Base-by-base conservation (phyloP, 1,140 invertebrate species). In the Pomacea maculata region DNA sequence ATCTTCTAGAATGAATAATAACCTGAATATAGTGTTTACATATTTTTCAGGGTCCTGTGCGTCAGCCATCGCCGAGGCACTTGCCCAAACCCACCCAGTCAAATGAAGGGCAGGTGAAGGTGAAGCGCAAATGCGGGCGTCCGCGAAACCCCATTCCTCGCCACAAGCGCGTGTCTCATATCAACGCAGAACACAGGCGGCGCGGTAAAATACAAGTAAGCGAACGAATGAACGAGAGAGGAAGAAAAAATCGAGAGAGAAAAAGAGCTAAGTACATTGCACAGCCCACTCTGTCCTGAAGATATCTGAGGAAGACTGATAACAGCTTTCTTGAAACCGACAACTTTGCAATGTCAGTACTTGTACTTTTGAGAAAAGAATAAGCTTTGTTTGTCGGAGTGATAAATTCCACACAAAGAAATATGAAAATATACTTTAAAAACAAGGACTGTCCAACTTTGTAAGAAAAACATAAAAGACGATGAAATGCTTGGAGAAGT, bases 111-210 rank as follows among this genome's bases (percentile, higher is more conserved):
- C 55, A 74, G 25, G 55, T 82, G 34, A 82, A 80, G 63, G 81
- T 79, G 12, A 82, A 82, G 57, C 55, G 82, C 25, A 89, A 88
- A 80, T 88, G 86, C 81, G 87, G 88, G 2, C 79, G 88, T 54
- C 88, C 87, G 7, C 80, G 85, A 6, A 89, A 89, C 75, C 89
- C 88, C 4, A 84, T 89, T 15, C 90, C 90, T 0, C 80, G 90
- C 25, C 91, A 92, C 83, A 92, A 93, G 75, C 85, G 93, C 73
- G 92, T 93, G 15, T 92, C 97, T n/a, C 98, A 99, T 91, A 97
- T 99, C 85, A 97, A 98, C 91, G 97, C 98, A 0, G 98, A 99
- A 90, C 97, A 99, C 92, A 99, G 98, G 90, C 93, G 98, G 57
- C 93, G 98, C 68, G 98, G 97, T 89, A 98, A 98, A 90, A 98